Conservation (phyloP, 1,140 invertebrate genomes). For the Diorhabda elongata region DNA sequence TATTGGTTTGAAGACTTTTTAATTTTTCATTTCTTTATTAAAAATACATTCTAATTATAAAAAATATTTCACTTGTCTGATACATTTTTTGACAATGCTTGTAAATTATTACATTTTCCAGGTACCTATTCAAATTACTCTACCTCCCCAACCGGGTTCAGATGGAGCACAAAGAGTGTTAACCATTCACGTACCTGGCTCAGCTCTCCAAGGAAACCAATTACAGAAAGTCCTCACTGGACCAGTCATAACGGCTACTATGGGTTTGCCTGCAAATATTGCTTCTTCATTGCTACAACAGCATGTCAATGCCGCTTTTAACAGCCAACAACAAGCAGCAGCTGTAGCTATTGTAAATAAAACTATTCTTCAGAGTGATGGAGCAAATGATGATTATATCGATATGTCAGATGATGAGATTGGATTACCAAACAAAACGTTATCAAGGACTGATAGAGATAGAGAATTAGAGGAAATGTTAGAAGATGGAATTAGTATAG, state of each 20-base stretch:
- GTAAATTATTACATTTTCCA: not conserved
- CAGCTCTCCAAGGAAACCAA: constrained; percentile 64
- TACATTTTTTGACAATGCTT: too few species aligned
- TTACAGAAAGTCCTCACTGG: constrained; percentile 69
- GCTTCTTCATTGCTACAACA: constrained; percentile 78
- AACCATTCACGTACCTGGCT: constrained; percentile 72
- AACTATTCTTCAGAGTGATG: constrained; percentile 43
- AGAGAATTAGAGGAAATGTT: not conserved
- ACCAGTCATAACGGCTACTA: constrained; percentile 79
- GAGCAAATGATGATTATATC: constrained; percentile 19
- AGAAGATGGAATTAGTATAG: constrained; percentile 27
- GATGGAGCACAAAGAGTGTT: constrained; percentile 62
- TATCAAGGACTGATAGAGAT: not conserved
- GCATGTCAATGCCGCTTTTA: constrained; percentile 78
- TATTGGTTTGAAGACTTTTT: too few species aligned
- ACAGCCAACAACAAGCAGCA: constrained; percentile 37
- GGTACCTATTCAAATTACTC: constrained; percentile 57
- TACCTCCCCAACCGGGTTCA: constrained; percentile 46
- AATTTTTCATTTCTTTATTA: too few species aligned
- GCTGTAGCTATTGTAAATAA: constrained; percentile 36
- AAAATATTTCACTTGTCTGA: constrained; percentile 42
- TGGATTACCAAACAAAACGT: not conserved
- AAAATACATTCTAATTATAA: not conserved
- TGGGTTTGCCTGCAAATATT: constrained; percentile 71
- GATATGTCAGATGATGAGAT: not conserved